Percentiles rank a stretch among this genome's conserved stretches.
Conservation (phyloP, 2,797 vertebrate genomes). For the Sebastes ruberrimus region DNA sequence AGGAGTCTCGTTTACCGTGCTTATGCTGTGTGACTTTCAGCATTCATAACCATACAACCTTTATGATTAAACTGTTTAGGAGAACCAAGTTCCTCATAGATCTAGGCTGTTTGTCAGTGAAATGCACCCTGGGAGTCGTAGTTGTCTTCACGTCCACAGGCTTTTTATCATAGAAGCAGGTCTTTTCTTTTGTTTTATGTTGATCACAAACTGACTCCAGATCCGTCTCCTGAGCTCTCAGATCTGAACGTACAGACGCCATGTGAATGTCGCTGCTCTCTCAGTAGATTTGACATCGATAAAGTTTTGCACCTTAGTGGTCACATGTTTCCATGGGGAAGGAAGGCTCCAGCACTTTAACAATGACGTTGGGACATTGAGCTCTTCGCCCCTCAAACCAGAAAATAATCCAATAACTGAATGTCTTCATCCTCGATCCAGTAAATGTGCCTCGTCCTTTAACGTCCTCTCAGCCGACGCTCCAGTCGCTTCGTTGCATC, state of each 20-base stretch:
- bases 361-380: background rate
- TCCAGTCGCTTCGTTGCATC: background rate
- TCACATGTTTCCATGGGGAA: background rate
- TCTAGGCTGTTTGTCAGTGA: background rate
- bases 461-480: background rate
- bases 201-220: too few species aligned
- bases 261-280: background rate
- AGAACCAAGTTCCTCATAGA: too few species aligned
- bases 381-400: background rate
- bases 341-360: constrained; percentile 10
- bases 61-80: too few species aligned
- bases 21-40: too few species aligned
- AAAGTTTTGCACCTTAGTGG: background rate
- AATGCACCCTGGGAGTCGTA: background rate
- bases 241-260: background rate
- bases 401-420: background rate
- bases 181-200: too few species aligned
- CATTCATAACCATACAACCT: too few species aligned
- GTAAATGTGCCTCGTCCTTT: constrained; percentile 35
- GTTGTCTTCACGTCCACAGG: background rate
- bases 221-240: background rate
- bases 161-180: background rate
- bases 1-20: too few species aligned
- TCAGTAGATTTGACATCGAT: background rate
- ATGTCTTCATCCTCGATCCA: constrained; percentile 22